phyloP scores from a whole-genome alignment of 37 sponge, comb jelly and placozoan species.

The Geodia barretti region DNA sequence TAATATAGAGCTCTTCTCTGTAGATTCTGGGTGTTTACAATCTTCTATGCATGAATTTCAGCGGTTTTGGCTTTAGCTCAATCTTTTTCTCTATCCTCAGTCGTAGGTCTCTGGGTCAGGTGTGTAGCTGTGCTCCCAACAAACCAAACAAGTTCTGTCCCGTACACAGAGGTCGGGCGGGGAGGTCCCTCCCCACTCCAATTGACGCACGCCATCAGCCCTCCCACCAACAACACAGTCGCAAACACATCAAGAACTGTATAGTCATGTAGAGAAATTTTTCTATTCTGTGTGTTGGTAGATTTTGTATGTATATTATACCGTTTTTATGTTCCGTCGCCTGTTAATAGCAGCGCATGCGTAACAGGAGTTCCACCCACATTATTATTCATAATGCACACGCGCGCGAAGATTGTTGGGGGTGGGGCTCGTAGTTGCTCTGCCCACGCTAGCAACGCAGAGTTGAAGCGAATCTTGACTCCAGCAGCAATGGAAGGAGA shows the following conservation, averaged over 20 bases:
- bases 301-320: neutral
- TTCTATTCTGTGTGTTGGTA: neutral
- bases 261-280: neutral
- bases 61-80: neutral
- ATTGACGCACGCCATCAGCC: neutral
- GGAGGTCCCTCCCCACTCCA: neutral
- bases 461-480: neutral
- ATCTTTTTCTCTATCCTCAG: neutral
- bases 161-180: neutral
- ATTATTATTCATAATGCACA: neutral
- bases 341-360: too few relatives aligned
- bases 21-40: too few relatives aligned
- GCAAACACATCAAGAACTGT: neutral
- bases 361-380: too few relatives aligned
- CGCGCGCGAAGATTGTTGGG: neutral
- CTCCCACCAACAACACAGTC: neutral
- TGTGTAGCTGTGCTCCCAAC: neutral
- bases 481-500: neutral
- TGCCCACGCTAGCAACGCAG: neutral
- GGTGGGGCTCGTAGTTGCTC: neutral
- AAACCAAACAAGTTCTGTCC: neutral
- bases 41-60: too few relatives aligned
- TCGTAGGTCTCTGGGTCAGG: neutral
- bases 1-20: too few relatives aligned
- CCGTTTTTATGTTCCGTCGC: neutral